phyloP scores from a whole-genome alignment of 2,888 invertebrate genomes.

The Nomada fucata region DNA sequence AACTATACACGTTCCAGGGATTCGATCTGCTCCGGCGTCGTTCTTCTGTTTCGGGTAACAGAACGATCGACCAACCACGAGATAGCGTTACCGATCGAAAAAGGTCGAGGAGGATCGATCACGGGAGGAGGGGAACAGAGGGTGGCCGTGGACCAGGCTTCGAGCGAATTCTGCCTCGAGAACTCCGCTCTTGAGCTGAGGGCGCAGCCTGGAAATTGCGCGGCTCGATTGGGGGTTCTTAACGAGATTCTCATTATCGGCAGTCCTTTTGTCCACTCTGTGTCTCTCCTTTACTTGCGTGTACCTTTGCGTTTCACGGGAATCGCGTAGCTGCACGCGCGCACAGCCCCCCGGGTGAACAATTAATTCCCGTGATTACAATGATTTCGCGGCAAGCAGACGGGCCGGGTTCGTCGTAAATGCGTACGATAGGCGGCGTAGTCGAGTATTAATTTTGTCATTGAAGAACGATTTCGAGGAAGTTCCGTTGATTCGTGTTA shows the following conservation, averaged over 20 bases:
- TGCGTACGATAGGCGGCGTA: background rate
- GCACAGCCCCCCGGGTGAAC: slow-evolving; percentile 10
- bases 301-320: background rate
- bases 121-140: slow-evolving; percentile 1
- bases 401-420: background rate
- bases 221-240: slow-evolving; percentile 18
- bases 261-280: slow-evolving; percentile 34
- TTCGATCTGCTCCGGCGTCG: slow-evolving; percentile 12
- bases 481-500: too few species aligned
- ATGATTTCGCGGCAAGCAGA: slow-evolving; percentile 11
- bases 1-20: slow-evolving; percentile 4
- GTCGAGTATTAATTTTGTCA: background rate
- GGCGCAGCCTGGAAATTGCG: slow-evolving; percentile 17
- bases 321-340: background rate
- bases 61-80: background rate
- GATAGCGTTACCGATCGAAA: slow-evolving; percentile 34
- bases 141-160: background rate
- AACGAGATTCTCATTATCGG: slow-evolving; percentile 51
- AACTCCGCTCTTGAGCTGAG: background rate
- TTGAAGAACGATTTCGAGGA: too few species aligned
- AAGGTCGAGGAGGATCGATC: slow-evolving; percentile 54
- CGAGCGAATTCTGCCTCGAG: slow-evolving; percentile 31
- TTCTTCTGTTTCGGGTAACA: slow-evolving; percentile 15
- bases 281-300: background rate
- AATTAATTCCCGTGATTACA: slow-evolving; percentile 41